Percentiles rank a stretch among this genome's conserved stretches.
phyloP scores from a whole-genome alignment of 2,797 vertebrate species.

The Mormyrops attenuatus region DNA sequence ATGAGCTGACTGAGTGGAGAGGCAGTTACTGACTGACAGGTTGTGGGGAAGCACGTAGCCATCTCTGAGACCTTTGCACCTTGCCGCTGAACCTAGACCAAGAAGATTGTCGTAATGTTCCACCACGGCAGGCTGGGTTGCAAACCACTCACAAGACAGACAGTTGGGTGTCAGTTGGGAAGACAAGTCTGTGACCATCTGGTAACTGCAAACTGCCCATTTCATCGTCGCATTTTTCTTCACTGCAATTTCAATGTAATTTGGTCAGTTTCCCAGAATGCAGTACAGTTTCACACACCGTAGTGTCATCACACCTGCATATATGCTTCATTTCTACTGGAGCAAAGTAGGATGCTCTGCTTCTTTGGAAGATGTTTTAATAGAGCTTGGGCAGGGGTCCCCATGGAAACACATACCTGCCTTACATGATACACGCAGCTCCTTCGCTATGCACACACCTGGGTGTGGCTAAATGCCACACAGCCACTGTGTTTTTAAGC shows the following conservation, averaged over 20 bases:
- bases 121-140: not conserved
- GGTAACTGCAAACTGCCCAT: not conserved
- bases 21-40: conserved; percentile 3
- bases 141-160: not conserved
- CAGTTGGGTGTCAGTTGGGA: not conserved
- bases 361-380: not conserved
- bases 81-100: not conserved
- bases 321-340: not conserved
- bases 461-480: not conserved
- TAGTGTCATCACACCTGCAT: not conserved
- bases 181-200: not conserved
- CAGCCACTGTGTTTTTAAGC: not conserved
- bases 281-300: not conserved
- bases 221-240: not conserved
- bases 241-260: not conserved
- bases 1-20: not conserved
- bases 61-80: not conserved
- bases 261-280: not conserved
- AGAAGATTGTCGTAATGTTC: not conserved
- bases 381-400: not conserved
- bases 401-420: not conserved
- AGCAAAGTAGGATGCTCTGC: not conserved
- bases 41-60: not conserved
- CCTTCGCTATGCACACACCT: not conserved
- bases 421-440: not conserved